Base-by-base conservation (phyloP, 2,797 vertebrate genomes). In the Liparis tanakae region DNA sequence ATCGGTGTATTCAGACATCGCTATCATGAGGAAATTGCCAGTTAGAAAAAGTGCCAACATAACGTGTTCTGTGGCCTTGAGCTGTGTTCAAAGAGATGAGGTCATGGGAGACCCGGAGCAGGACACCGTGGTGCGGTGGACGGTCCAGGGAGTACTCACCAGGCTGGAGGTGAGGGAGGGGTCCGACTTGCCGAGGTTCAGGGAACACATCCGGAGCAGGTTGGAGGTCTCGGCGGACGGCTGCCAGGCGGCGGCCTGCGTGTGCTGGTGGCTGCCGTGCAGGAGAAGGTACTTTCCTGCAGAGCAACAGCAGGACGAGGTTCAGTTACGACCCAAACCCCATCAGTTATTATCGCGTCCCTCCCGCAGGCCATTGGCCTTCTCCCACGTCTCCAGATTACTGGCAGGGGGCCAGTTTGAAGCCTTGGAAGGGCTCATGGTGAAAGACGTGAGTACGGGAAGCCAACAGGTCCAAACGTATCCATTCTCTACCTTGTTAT, bases 231-330 rank as follows among this genome's bases (percentile, higher is more conserved):
- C 97, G 0, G 90, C 30, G 0, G 95, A 79, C 6, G 88, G 80
- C 2, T 93, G 93, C 92, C 94, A 96, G 2, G 87, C n/a, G 0
- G 87, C n/a, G 0, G 80, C 13, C 33, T 59, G 84, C 0, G 54
- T 76, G 80, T 94, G 96, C 62, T 95, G 96, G 4, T 88, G 67
- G 64, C 79, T 87, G 10, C 87, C 70, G 50, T 87, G 95, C 4
- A 97, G 94, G 84, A 97, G 94, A 22, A 99, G 94, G 76, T 99
- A 99, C 65, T 97, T 95, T 62, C 98, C 98, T 99, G 92, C 80
- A 70, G 72, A 80, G 86, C 9, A 72, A 64, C 65, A 66, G 18
- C 15, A 46, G 44, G 44, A 70, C 1, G 2, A 61, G 34, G 22
- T 33, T 58, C 36, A 51, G 18, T 43, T 8, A 15, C 12, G 20